These are phyloP conservation scores for Lypha dubia DNA, from an alignment of 2,888 invertebrate genomes.

Conservation along the genomic window DNA sequence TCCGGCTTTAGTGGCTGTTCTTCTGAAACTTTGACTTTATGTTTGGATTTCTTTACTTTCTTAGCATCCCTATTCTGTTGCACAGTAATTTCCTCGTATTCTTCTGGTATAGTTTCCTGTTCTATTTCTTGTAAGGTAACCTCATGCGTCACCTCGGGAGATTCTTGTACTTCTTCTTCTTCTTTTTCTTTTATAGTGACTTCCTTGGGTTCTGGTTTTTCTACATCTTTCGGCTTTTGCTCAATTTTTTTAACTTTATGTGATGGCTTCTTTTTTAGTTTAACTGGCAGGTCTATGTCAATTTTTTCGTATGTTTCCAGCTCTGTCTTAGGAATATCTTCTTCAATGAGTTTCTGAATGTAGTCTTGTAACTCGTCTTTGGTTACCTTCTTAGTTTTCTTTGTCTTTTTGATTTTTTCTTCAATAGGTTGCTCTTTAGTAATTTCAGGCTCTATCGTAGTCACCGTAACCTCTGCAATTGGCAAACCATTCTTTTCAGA, in stretches of 20 bases:
- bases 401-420: constrained; percentile 72
- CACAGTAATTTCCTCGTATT: constrained; percentile 46
- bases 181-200: constrained; percentile 14
- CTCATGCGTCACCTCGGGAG: constrained; percentile 52
- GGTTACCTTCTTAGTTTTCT: constrained; percentile 76
- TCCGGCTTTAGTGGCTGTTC: constrained; percentile 64
- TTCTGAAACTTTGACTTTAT: constrained; percentile 83
- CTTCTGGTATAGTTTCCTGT: constrained; percentile 14
- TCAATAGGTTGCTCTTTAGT: constrained; percentile 76
- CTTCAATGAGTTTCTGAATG: constrained; percentile 81
- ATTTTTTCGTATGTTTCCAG: constrained; percentile 83
- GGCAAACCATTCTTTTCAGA: constrained; percentile 80
- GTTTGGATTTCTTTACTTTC: constrained; percentile 69
- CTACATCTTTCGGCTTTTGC: constrained; percentile 70
- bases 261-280: constrained; percentile 64
- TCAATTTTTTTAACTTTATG: constrained; percentile 71
- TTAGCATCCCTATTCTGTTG: constrained; percentile 78
- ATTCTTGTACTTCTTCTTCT: constrained; percentile 52
- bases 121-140: constrained; percentile 50
- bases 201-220: constrained; percentile 41
- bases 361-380: constrained; percentile 81
- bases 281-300: constrained; percentile 78
- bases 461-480: constrained; percentile 62
- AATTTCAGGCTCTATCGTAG: constrained; percentile 48
- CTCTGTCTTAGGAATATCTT: constrained; percentile 82